Evolutionary conservation across 2,888 invertebrate species (phyloP).

Genomic region (Synergus laeviventris): DNA sequence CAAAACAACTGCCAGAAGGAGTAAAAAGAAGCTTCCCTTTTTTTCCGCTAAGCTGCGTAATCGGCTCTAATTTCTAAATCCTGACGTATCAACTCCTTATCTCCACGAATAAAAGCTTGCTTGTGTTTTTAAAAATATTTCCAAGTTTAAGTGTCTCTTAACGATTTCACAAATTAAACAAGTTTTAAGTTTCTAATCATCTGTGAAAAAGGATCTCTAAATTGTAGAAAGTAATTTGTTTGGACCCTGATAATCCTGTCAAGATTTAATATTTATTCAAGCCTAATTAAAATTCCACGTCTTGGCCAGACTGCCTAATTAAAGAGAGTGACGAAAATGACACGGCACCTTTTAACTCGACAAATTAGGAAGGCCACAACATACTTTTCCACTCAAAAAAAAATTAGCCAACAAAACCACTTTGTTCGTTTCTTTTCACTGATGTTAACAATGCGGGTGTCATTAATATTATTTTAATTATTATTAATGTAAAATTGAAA

Average conservation of each 20-base stretch:
- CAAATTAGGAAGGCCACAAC: conserved; percentile 29
- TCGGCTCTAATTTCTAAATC: conserved; percentile 25
- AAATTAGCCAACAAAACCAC: neutral
- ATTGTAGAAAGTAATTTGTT: conserved; percentile 38
- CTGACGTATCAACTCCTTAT: conserved; percentile 5
- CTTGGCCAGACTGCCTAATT: conserved; percentile 15
- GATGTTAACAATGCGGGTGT: neutral
- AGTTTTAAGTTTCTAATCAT: conserved; percentile 11
- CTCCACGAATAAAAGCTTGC: neutral
- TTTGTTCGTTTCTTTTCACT: neutral
- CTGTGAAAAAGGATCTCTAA: conserved; percentile 7
- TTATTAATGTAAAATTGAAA: neutral
- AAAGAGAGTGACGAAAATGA: conserved; percentile 38
- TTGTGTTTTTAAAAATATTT: neutral
- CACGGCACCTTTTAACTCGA: conserved; percentile 20
- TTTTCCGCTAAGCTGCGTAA: neutral
- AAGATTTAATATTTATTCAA: conserved; percentile 35
- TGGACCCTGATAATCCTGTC: conserved; percentile 29
- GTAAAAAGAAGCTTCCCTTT: neutral
- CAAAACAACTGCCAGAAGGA: conserved; percentile 17
- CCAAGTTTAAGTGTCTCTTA: neutral
- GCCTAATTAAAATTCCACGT: conserved; percentile 32
- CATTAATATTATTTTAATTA: no score
- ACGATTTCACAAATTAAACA: conserved; percentile 6
- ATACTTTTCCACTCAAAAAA: conserved; percentile 28